Conservation (phyloP, 2,113 vertebrate species). For the Gavia stellata region DNA sequence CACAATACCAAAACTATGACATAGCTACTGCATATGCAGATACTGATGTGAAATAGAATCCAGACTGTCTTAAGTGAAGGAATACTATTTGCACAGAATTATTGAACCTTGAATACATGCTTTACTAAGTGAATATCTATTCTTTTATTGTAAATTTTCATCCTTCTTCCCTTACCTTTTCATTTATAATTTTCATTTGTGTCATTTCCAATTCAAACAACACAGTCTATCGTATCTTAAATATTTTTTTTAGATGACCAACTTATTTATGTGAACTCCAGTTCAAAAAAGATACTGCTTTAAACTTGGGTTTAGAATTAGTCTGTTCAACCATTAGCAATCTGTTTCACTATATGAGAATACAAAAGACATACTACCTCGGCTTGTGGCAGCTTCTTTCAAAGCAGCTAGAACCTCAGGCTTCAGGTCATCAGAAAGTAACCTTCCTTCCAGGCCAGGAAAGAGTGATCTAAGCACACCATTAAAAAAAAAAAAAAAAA, state of each 20-base stretch:
- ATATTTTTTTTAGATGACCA: neutral
- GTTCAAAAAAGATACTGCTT: neutral
- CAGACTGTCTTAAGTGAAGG: neutral
- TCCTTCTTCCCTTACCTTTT: neutral
- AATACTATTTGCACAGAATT: neutral
- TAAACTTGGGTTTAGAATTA: neutral
- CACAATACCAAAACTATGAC: neutral
- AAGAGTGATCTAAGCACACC: slow-evolving; percentile 83
- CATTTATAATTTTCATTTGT: neutral
- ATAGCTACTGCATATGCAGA: neutral
- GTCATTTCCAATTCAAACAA: neutral
- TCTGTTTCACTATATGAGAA: neutral
- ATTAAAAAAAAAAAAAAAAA: neutral
- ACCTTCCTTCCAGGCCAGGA: slow-evolving; percentile 89
- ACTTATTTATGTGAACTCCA: neutral
- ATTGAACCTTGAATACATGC: neutral
- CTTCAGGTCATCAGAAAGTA: slow-evolving; percentile 86
- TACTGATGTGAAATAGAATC: neutral
- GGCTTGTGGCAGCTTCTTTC: slow-evolving; percentile 89
- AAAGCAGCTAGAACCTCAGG: slow-evolving; percentile 83
- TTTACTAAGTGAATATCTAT: neutral
- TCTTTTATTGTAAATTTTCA: neutral
- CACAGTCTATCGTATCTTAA: neutral
- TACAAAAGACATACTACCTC: slow-evolving; percentile 80
- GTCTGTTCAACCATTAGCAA: neutral